phyloP scores from a whole-genome alignment of 35 echinoderm and acorn worm genomes.

The Chiridota heheva region DNA sequence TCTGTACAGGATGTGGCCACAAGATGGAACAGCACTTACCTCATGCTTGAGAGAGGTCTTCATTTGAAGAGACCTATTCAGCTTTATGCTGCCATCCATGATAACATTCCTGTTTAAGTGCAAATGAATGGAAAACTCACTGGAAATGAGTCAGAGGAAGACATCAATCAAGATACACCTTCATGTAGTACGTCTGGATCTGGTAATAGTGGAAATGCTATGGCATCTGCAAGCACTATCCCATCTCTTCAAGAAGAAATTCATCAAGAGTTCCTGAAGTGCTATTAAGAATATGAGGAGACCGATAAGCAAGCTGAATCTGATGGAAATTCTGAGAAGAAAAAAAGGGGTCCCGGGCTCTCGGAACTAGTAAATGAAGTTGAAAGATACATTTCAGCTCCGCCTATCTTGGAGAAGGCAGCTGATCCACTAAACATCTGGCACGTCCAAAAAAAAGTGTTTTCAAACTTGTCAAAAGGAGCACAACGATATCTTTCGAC shows the following conservation, averaged over 20 bases:
- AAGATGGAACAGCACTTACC: conserved; percentile 20
- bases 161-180: neutral
- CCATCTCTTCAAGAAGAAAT: neutral
- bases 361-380: too few species aligned
- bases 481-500: neutral
- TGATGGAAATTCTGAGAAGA: too few species aligned
- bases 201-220: neutral
- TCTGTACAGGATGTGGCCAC: conserved; percentile 16
- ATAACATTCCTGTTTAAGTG: conserved; percentile 15
- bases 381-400: too few species aligned
- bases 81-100: conserved; percentile 9
- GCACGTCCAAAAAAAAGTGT: neutral
- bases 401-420: neutral
- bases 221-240: neutral
- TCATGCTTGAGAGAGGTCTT: conserved; percentile 9
- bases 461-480: neutral
- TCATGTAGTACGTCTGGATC: neutral
- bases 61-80: conserved; percentile 1
- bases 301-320: neutral
- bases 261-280: neutral
- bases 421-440: neutral
- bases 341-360: too few species aligned
- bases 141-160: conserved; percentile 1
- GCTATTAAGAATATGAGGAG: neutral
- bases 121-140: conserved; percentile 20